A percentile compares a stretch with the other conserved stretches of the same genome.
Conservation (phyloP, 2,113 vertebrate genomes). For the Anolis carolinensis region DNA sequence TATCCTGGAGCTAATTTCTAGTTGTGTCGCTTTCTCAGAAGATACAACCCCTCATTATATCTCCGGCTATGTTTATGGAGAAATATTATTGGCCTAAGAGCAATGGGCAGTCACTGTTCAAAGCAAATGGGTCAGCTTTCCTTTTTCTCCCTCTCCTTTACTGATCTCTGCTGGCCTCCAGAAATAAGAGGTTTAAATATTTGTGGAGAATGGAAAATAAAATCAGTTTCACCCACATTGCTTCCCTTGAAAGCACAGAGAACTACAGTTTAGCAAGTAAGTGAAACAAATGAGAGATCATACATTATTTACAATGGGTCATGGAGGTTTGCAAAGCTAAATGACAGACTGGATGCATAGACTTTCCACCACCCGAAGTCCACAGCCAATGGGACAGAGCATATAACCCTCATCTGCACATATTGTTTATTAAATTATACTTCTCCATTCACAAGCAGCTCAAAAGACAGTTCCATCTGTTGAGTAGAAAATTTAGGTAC, state of each 20-base stretch:
- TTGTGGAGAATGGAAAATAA: conserved; percentile 62
- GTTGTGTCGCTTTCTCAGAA: conserved; percentile 16
- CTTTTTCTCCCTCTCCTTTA: background rate
- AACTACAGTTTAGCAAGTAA: background rate
- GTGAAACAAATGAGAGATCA: background rate
- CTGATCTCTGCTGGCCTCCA: conserved; percentile 37
- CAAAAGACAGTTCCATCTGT: too few relatives aligned
- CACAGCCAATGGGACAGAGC: too few relatives aligned
- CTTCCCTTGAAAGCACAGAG: conserved; percentile 51
- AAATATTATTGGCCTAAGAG: conserved; percentile 27
- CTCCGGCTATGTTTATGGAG: conserved; percentile 13
- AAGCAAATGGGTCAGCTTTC: background rate
- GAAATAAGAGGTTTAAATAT: conserved; percentile 58
- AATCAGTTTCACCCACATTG: conserved; percentile 62
- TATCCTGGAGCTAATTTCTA: conserved; percentile 4
- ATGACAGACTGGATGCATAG: too few relatives aligned
- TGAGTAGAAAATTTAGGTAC: too few relatives aligned
- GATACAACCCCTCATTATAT: background rate
- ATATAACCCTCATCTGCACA: too few relatives aligned
- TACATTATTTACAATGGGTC: conserved; percentile 52
- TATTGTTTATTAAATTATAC: too few relatives aligned
- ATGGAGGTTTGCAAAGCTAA: background rate
- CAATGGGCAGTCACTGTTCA: conserved; percentile 27
- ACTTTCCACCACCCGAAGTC: too few relatives aligned
- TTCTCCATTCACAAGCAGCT: too few relatives aligned